Conservation (phyloP, 2,888 invertebrate genomes). For the Epicampocera succincta region DNA sequence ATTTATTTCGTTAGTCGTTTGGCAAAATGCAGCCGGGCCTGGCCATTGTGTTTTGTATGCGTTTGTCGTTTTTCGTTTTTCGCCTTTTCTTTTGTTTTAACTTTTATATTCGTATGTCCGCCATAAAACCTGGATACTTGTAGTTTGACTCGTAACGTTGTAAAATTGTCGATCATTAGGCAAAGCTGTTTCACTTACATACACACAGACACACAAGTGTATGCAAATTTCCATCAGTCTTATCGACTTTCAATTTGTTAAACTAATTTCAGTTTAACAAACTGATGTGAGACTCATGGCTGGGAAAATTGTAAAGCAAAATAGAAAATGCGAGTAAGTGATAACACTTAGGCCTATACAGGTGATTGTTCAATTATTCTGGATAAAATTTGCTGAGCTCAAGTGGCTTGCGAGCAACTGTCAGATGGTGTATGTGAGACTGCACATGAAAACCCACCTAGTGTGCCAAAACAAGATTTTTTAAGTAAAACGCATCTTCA, state of each 20-base stretch:
- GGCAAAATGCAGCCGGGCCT: conserved; percentile 15
- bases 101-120: conserved; percentile 1
- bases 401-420: too few species aligned
- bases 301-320: conserved; percentile 41
- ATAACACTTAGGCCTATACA: too few species aligned
- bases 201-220: not conserved
- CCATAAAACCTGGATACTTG: not conserved
- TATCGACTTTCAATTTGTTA: conserved; percentile 62
- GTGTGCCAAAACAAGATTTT: too few species aligned
- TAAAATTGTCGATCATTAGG: conserved; percentile 23
- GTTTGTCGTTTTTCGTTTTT: conserved; percentile 11
- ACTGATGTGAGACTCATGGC: conserved; percentile 61
- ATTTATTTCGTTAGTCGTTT: conserved; percentile 34
- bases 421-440: too few species aligned
- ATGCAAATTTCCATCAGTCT: conserved; percentile 53
- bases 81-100: conserved; percentile 15
- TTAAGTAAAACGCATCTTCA: too few species aligned
- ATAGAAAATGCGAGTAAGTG: not conserved
- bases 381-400: too few species aligned
- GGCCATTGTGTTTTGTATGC: not conserved
- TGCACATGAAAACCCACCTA: too few species aligned
- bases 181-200: not conserved
- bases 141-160: not conserved
- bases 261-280: conserved; percentile 48
- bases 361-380: too few species aligned